Evolutionary conservation across 2,797 vertebrate species (phyloP), one percentile per base, ranked within the genome.

Genomic region (Nannoperca obscura): DNA sequence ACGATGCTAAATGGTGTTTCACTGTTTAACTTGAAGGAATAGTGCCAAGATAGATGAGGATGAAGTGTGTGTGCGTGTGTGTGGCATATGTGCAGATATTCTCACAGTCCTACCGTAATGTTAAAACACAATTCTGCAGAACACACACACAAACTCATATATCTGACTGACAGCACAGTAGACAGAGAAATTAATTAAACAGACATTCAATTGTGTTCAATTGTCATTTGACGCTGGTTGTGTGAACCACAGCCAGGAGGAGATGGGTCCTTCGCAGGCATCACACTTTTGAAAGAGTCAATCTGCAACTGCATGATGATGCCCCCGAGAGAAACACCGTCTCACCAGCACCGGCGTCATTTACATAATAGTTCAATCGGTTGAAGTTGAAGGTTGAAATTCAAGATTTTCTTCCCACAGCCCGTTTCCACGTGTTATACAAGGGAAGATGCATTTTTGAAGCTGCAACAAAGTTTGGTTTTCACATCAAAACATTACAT

Each of bases 1-100:
- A 66, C 66, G 82, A 86, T 63, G 70, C 63, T 88, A 82, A 87
- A 81, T n/a, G 55, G 13, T 74, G 64, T 73, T 85, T 81, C 50
- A 63, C 57, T 46, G 52, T 71, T 78, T 76, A 40, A 74, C 69
- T 27, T 47, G 9, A 81, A 83, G 38, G 42, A 82, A 15, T 32
- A 7, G 3, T 42, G 54, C 15, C 32, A 60, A 59, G 24, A 64
- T 4, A 52, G 19, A 62, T 42, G 30, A 69, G 60, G 15, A 24
- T 34, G 55, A 15, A 77, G 34, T 10, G 42, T 47, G 5, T 20
- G 3, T 1, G 6, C 3, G 30, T 32, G 30, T 0, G 46, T 47
- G 44, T 59, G 17, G 4, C 17, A 0, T 58, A 36, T 66, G 24
- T 66, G 59, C 54, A 38, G 10, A 7, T 49, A 50, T 55, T 52